Evolutionary conservation across 2,113 vertebrate species (phyloP).

Genomic region (Tor tambroides): DNA sequence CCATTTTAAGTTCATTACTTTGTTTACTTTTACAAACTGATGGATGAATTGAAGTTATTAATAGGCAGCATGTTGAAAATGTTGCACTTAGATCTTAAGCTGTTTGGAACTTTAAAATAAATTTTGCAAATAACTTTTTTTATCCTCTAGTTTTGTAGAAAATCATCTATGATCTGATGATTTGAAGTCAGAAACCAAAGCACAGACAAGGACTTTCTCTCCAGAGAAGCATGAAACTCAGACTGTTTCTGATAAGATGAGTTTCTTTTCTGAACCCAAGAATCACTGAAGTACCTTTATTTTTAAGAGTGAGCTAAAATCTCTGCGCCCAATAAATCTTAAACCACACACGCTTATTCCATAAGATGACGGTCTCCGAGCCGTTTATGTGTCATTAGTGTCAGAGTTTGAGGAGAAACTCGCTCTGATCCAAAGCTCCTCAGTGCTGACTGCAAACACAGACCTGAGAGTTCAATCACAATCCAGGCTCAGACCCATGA

Average conservation of each 20-base stretch:
- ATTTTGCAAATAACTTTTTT: neutral
- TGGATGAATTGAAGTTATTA: neutral
- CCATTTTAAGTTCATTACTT: neutral
- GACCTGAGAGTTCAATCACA: conserved; percentile 10
- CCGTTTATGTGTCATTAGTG: conserved; percentile 39
- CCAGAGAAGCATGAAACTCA: neutral
- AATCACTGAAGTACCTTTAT: neutral
- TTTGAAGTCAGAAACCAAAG: neutral
- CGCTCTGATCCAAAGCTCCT: conserved; percentile 26
- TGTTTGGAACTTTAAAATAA: neutral
- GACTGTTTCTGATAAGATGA: neutral
- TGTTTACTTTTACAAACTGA: neutral
- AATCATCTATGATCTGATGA: neutral
- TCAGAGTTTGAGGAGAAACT: conserved; percentile 35
- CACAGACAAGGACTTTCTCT: neutral
- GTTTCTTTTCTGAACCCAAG: neutral
- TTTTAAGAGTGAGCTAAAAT: neutral
- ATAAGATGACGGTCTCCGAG: conserved; percentile 18
- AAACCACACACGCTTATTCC: neutral
- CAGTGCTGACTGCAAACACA: conserved; percentile 27
- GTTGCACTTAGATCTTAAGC: neutral
- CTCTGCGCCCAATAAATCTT: neutral
- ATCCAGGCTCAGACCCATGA: neutral
- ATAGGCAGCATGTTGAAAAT: neutral
- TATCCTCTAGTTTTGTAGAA: neutral